phyloP scores from a whole-genome alignment of 2,113 vertebrate species.

The Laticauda laticaudata region DNA sequence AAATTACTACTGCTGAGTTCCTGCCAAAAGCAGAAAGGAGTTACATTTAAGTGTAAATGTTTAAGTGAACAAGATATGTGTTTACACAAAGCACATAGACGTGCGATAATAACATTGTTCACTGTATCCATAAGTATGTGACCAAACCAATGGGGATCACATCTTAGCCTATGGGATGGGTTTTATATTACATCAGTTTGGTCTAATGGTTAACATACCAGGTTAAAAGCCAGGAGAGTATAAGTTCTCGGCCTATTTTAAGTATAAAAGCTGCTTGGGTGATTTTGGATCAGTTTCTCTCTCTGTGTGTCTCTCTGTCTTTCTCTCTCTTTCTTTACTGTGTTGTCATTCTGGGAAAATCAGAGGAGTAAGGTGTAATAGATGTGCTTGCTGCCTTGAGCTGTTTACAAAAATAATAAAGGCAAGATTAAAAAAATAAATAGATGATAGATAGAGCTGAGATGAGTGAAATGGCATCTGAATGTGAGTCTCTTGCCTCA shows the following conservation, averaged over 20 bases:
- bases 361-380: no score
- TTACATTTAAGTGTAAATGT: neutral
- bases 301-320: no score
- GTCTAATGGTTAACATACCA: no score
- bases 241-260: no score
- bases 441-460: neutral
- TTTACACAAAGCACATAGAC: neutral
- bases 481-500: neutral
- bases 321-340: no score
- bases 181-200: neutral
- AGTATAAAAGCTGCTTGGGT: no score
- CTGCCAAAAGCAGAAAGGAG: neutral
- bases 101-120: neutral
- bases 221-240: no score
- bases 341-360: no score
- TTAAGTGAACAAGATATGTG: neutral
- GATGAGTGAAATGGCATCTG: neutral
- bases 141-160: neutral
- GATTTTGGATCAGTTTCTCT: no score
- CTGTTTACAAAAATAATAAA: no score
- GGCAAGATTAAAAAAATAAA: no score
- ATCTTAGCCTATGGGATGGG: neutral
- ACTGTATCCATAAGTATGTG: neutral
- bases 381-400: no score
- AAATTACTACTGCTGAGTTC: neutral